Evolutionary conservation across 1,140 invertebrate genomes (phyloP).

Genomic region (Globodera ellingtonae): DNA sequence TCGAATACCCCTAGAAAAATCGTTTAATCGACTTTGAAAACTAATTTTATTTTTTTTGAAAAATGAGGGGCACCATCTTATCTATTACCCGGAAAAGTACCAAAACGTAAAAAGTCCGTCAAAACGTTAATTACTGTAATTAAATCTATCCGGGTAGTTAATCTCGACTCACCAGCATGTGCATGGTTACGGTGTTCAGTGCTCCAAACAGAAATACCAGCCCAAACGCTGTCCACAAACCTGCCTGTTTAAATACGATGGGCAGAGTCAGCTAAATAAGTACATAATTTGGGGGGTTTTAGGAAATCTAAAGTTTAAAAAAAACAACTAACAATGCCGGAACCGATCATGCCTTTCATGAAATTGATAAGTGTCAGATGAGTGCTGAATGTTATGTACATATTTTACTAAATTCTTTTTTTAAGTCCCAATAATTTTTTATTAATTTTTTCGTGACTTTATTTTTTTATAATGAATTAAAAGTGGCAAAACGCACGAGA

Average conservation of each 20-base stretch:
- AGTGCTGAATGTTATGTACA: neutral
- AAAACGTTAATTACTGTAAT: too few relatives aligned
- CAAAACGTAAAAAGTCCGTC: too few relatives aligned
- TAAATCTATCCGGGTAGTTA: too few relatives aligned
- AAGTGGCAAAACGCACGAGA: neutral
- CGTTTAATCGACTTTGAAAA: too few relatives aligned
- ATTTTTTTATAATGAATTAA: neutral
- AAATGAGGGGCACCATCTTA: too few relatives aligned
- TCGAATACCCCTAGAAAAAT: too few relatives aligned
- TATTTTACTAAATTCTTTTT: neutral
- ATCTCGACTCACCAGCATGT: slow-evolving; percentile 46
- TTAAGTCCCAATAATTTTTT: too few relatives aligned
- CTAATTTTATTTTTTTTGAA: too few relatives aligned
- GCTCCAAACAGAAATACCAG: slow-evolving; percentile 55
- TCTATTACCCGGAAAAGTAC: too few relatives aligned
- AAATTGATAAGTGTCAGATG: slow-evolving; percentile 25
- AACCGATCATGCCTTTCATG: slow-evolving; percentile 32
- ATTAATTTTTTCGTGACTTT: too few relatives aligned
- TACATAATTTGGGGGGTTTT: too few relatives aligned
- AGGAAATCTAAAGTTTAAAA: too few relatives aligned
- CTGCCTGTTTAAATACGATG: slow-evolving; percentile 55
- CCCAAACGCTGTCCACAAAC: slow-evolving; percentile 50
- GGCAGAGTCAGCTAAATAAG: slow-evolving; percentile 34
- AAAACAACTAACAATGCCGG: slow-evolving; percentile 5
- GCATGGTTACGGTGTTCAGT: slow-evolving; percentile 55